These are phyloP conservation scores for Ceratitis capitata DNA, from an alignment of 1,140 invertebrate genomes.

Conservation along the genomic window DNA sequence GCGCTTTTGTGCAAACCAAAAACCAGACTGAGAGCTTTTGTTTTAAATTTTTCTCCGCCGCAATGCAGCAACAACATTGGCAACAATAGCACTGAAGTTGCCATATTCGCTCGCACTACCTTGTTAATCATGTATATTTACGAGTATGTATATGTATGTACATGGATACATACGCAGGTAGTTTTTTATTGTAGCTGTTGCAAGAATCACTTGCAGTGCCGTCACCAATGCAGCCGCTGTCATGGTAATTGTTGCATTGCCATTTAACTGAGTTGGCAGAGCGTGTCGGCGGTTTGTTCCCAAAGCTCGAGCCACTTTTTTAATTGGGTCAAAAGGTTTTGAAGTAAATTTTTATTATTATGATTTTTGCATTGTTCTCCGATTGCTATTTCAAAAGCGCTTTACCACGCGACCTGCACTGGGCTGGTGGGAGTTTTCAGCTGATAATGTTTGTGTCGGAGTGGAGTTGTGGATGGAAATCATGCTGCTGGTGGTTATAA, in stretches of 20 bases:
- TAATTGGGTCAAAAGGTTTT: conserved; percentile 23
- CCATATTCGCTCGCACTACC: background rate
- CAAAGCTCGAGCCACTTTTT: conserved; percentile 1
- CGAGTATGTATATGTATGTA: background rate
- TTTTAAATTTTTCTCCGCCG: background rate
- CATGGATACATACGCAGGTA: background rate
- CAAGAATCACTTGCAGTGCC: background rate
- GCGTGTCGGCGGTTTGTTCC: background rate
- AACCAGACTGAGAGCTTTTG: background rate
- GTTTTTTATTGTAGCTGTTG: background rate
- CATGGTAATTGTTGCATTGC: background rate
- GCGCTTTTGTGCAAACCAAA: background rate
- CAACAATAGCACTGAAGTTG: background rate
- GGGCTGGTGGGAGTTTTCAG: background rate
- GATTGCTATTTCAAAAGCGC: background rate
- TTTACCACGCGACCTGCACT: background rate
- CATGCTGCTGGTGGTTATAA: background rate
- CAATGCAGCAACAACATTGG: background rate
- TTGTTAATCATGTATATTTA: too few relatives aligned
- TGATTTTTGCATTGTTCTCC: conserved; percentile 13
- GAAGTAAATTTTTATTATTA: background rate
- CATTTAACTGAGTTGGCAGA: background rate
- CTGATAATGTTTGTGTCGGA: background rate
- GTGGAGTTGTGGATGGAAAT: background rate
- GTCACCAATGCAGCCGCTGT: background rate